Evolutionary conservation across 2,113 vertebrate species (phyloP), one percentile per base, ranked within the genome.

Genomic region (Vulpes vulpes): DNA sequence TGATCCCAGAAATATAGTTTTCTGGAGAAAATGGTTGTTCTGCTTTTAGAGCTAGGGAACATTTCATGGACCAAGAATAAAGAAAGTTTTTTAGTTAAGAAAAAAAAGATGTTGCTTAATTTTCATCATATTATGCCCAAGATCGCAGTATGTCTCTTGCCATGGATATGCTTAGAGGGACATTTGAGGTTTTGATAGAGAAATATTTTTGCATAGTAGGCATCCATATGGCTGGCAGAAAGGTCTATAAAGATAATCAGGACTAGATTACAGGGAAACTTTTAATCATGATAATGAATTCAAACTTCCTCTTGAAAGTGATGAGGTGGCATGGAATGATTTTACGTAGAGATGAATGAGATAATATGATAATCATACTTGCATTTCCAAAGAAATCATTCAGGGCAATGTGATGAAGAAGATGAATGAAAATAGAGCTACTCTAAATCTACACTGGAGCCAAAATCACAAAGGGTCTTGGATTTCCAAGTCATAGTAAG

Each of bases 321-420:
- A 67, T 15, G 49, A 16, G 23, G 12, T 12, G 85, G 14, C 8
- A 78, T 78, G 55, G 43, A 51, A 92, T 43, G 12, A 73, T 30
- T 49, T 78, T 65, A 64, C 30, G 2, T 55, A 84, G 19, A 12
- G 93, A 84, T 53, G 17, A 89, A 57, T 60, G 19, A 96, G 64
- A 59, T 62, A 60, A 85, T 84, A 30, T 35, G 49, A 71, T 85
- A 53, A 91, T 60, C 22, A 38, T 32, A 67, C 53, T 51, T 96
- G 4, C 12, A 73, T 85, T 64, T 97, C 53, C 35, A 92, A 89
- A 92, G 38, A 82, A 91, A 71, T 69, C 20, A 11, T 19, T 92
- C 60, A 35, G 53, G 17, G 23, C 57, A 83, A 74, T 30, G 64
- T 49, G 38, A 69, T 57, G 16, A 86, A 57, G 38, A 91, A 38